Evolutionary conservation across 2,797 vertebrate genomes (phyloP), one percentile per base, ranked within the genome.

Genomic region (Enteromius fasciolatus): DNA sequence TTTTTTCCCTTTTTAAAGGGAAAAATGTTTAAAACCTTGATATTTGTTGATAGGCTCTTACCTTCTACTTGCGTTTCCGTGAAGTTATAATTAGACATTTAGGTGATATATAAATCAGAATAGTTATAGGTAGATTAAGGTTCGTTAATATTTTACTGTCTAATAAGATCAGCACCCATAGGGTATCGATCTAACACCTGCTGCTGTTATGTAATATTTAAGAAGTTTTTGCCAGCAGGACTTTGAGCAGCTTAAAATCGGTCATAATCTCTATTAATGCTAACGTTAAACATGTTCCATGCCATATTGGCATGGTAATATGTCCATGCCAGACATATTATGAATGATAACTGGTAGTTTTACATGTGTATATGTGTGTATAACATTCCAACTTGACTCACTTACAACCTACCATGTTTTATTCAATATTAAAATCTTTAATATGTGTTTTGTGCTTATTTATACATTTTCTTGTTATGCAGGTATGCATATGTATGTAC

Each of bases 181-280:
- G 80, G 46, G n/a, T 57, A 44, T 28, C 11, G 25, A 28, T 81
- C 17, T 36, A 74, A n/a, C 59, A 81, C 59, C 80, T 54, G 80
- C 46, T 46, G 72, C 18, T 54, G 44, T 82, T 76, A 76, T 76
- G 15, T 76, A 82, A 76, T 69, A 69, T 82, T 76, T 44, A 76
- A 82, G 50, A 20, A 8, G 59, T 76, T 76, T 28, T 61, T 14
- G 57, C 25, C 63, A 68, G 50, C 81, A 82, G 73, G 73, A 76
- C 25, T 57, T 46, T 68, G 63, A 76, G 63, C 36, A 69, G 36
- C 61, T 82, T 82, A 68, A 67, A 41, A 76, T 82, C 48, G 33
- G 4, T 61, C 46, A 44, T 76, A 82, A 82, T 76, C 81, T 76
- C 36, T 12, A 57, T 76, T 76, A 82, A 76, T 57, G 12, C 70